Conservation (phyloP, 2,113 vertebrate species). For the Ptilorrhoa leucosticta region DNA sequence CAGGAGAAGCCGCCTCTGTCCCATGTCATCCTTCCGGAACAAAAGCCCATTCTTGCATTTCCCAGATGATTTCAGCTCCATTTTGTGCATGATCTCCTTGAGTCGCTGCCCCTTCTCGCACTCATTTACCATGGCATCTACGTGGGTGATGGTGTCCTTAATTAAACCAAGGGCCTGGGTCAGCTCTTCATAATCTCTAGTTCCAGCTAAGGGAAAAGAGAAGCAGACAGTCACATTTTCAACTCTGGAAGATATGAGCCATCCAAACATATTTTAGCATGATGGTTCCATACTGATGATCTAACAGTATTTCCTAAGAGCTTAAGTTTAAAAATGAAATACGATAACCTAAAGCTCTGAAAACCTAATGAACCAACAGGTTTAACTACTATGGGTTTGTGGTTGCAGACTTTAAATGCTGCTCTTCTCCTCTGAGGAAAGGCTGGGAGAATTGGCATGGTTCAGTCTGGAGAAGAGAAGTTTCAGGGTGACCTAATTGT, state of each 20-base stretch:
- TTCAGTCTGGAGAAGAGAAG: background rate
- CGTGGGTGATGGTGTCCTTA: slow-evolving; percentile 83
- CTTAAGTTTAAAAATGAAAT: background rate
- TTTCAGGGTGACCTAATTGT: background rate
- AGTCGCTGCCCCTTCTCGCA: slow-evolving; percentile 85
- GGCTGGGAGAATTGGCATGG: background rate
- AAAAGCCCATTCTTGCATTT: slow-evolving; percentile 86
- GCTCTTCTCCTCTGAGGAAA: background rate
- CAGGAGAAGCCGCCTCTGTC: slow-evolving; percentile 75
- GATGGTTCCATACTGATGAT: background rate
- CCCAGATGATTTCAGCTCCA: slow-evolving; percentile 86
- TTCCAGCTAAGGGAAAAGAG: slow-evolving; percentile 71
- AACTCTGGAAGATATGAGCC: background rate
- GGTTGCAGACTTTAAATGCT: background rate
- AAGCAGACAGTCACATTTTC: background rate
- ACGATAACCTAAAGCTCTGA: background rate
- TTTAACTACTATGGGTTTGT: background rate
- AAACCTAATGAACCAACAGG: background rate
- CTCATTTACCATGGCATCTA: slow-evolving; percentile 86
- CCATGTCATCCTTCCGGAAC: slow-evolving; percentile 88
- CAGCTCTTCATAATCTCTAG: slow-evolving; percentile 83
- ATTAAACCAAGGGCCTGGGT: slow-evolving; percentile 81
- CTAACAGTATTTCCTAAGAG: background rate
- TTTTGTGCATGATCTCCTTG: slow-evolving; percentile 81
- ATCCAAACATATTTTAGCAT: background rate